Base-by-base conservation (phyloP, 2,113 vertebrate species). In the Lonchura striata region DNA sequence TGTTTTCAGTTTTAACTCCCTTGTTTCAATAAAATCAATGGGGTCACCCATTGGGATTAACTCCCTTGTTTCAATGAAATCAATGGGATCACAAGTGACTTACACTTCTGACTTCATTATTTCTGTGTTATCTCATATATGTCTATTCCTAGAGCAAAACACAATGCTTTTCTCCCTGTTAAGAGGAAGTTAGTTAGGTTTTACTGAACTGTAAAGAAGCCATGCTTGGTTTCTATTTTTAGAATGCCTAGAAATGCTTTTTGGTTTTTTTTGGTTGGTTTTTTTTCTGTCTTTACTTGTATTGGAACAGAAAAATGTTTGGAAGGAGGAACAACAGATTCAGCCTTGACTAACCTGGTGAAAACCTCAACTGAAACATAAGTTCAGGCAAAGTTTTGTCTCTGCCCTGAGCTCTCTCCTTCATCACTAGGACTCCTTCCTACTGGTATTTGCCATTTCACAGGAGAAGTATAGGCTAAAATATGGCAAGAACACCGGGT, bases 161-260 rank as follows among this genome's bases (percentile, higher is more conserved):
- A 76, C 49, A 84, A 15, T 31, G 80, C 19, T 88, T 54, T 37
- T 84, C 87, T 68, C 33, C 21, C 61, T 54, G 41, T 77, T 84
- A 85, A 92, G 61, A 27, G 22, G 7, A 87, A 95, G 35, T 81
- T 95, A 88, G 94, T 92, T 91, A 90, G 61, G 35, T 94, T 88
- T 86, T 57, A 82, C 28, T 63, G 69, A 88, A 52, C 56, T 88
- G 89, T 53, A 70, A 88, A 84, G 54, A 89, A 88, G 50, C 21
- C 21, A 52, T 37, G 24, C 16, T 84, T 54, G 68, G 59, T 42
- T 95, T 61, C 35, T 72, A 28, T 41, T 87, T 94, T 41, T 86
- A 87, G 37, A 76, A 86, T 83, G 33, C 11, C 78, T 65, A 60
- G 35, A 60, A 50, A n/a, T 31, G 5, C n/a, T n/a, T n/a, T 39